These are phyloP conservation scores for Thera obeliscata DNA, from an alignment of 2,888 invertebrate species.

Conservation along the genomic window DNA sequence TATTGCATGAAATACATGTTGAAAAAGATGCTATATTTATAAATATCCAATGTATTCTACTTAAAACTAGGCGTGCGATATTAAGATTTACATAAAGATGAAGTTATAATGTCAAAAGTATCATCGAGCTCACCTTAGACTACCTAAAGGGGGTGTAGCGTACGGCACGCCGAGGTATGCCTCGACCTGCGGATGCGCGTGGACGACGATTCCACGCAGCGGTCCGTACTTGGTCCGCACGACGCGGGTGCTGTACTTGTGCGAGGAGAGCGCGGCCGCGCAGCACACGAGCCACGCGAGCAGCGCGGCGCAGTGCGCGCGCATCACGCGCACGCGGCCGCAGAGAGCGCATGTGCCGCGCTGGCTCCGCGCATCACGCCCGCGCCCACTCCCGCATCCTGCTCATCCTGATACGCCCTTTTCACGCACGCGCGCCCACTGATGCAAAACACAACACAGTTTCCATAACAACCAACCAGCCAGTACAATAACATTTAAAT, in stretches of 20 bases:
- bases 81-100: too few species aligned
- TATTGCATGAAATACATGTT: too few species aligned
- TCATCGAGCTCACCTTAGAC: slow-evolving; percentile 87
- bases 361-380: slow-evolving; percentile 65
- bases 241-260: slow-evolving; percentile 92
- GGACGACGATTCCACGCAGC: slow-evolving; percentile 92
- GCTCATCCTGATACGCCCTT: slow-evolving; percentile 65
- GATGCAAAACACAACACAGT: slow-evolving; percentile 37
- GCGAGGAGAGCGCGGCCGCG: slow-evolving; percentile 84
- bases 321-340: slow-evolving; percentile 76
- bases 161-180: slow-evolving; percentile 97
- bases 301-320: slow-evolving; percentile 81
- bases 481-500: neutral
- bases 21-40: too few species aligned
- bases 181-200: slow-evolving; percentile 93
- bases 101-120: too few species aligned
- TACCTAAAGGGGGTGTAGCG: slow-evolving; percentile 95
- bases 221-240: slow-evolving; percentile 96
- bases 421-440: slow-evolving; percentile 70
- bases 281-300: slow-evolving; percentile 84
- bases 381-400: slow-evolving; percentile 57
- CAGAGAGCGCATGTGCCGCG: slow-evolving; percentile 64
- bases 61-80: too few species aligned
- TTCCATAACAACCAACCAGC: slow-evolving; percentile 10
- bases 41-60: too few species aligned